Base-by-base conservation (phyloP, 1,140 invertebrate species). In the Drosophila athabasca region DNA sequence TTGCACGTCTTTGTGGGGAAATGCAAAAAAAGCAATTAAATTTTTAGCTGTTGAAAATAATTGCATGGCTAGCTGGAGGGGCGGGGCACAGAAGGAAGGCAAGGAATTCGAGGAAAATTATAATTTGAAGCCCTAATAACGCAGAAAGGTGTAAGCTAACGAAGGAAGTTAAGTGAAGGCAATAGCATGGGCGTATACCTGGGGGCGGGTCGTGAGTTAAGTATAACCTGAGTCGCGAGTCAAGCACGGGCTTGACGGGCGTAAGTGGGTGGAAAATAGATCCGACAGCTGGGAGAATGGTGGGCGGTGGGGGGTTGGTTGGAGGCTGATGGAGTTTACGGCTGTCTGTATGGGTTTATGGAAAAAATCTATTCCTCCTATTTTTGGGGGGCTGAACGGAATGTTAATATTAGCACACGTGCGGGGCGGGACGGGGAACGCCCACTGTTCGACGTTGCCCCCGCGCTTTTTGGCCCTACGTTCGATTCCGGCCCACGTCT, bases 21-120 rank as follows among this genome's bases (percentile, higher is more conserved):
- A 72, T 79, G 72, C 59, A 61, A 68, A 74, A 80, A 80, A 81
- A 67, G 77, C 81, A 84, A 85, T 84, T 84, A 85, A 74, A 81
- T 64, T 76, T 84, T 72, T 73, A 72, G 76, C 64, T 83, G 62
- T 69, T 79, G 49, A 52, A 35, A 76, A 83, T 79, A 85, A 83
- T 83, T 83, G 82, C 57, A 73, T 50, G 57, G 76, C 57, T 46
- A 19, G 31, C 55, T 19, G 17, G 17, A 1, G 17, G 17, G 17
- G 17, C 17, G 1, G 17, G 9, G 44, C 57, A 39, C 48, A 67
- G 22, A 62, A 19, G 17, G 17, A 19, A 19, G 17, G 43, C 57
- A 51, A 68, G 51, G 44, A 76, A 64, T 53, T 48, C 52, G 55
- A 44, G 67, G 54, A 78, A 77, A 79, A 84, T 79, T 76, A 76